Base-by-base conservation (phyloP, 2,797 vertebrate species). In the Streptopelia turtur region DNA sequence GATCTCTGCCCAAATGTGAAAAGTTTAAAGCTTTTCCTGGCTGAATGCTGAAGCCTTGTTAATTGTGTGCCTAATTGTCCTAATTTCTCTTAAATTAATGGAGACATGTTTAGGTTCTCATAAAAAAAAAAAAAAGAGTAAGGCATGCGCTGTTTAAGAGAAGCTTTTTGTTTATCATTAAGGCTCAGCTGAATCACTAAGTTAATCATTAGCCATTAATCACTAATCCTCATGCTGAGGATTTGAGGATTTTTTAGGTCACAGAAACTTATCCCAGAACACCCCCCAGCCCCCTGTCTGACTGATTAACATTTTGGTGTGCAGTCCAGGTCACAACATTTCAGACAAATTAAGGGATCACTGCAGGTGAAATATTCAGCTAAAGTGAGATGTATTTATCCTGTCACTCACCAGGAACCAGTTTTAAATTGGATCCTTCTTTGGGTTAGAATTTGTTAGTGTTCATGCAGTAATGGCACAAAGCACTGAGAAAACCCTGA, bases 161-260 rank as follows among this genome's bases (percentile, higher is more conserved):
- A 47, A 76, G 39, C 10, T 70, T 85, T 87, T 77, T 1, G 31
- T 72, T 87, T 84, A 24, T 69, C 28, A 10, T 66, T 59, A 80
- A 92, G 52, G 56, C 56, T 80, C 56, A 80, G 35, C 47, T 85
- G 84, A 87, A 76, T 70, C 39, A 2, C n/a, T 41, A 35, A 74
- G 41, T 92, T 94, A 96, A 94, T 95, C 56, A 95, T 94, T 93
- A 90, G 52, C 70, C 52, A 37, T 91, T 85, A 85, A 87, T 77
- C 68, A 74, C 30, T 93, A 92, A 95, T 74, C 75, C 43, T 94
- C 28, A 5, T 47, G 28, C 35, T 57, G 27, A 49, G 66, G 57
- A 81, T 65, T 2, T 39, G 31, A 53, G 61, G 69, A 35, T 45
- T 45, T 87, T 94, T 90, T 69, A 88, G 37, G 87, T 93, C 69